phyloP scores from a whole-genome alignment of 2,888 invertebrate genomes.

The Bombyx huttoni region DNA sequence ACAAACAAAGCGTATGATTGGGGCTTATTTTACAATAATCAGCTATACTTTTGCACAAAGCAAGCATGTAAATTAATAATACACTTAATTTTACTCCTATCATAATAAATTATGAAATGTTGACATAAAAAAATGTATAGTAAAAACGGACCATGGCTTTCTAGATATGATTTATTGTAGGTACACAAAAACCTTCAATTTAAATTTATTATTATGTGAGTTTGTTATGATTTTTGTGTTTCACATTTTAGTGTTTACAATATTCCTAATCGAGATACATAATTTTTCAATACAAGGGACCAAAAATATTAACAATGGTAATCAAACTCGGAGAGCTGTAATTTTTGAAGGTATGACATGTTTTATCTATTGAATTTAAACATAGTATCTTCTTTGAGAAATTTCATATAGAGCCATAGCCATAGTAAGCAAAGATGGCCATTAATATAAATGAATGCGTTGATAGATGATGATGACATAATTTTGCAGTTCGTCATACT shows the following conservation, averaged over 20 bases:
- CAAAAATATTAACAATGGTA: slow-evolving; percentile 7
- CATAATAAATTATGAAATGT: slow-evolving; percentile 43
- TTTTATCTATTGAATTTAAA: neutral
- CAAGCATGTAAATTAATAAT: slow-evolving; percentile 23
- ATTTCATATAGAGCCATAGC: neutral
- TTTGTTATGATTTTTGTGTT: slow-evolving; percentile 59
- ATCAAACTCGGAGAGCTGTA: slow-evolving; percentile 9
- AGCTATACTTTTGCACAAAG: slow-evolving; percentile 13
- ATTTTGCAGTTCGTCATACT: neutral
- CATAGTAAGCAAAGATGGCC: neutral
- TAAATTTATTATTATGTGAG: slow-evolving; percentile 35
- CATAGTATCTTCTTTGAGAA: neutral
- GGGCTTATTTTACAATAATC: slow-evolving; percentile 43
- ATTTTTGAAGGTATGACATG: slow-evolving; percentile 12
- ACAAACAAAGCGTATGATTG: slow-evolving; percentile 49
- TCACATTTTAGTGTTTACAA: slow-evolving; percentile 34
- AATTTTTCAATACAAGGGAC: slow-evolving; percentile 17
- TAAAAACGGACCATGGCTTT: slow-evolving; percentile 19
- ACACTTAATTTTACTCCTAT: slow-evolving; percentile 45
- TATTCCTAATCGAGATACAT: slow-evolving; percentile 20
- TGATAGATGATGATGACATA: neutral
- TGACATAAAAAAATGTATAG: slow-evolving; percentile 19
- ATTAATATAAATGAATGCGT: neutral
- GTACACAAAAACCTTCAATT: slow-evolving; percentile 11
- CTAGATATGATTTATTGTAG: slow-evolving; percentile 14